A percentile compares a stretch with the other conserved stretches of the same genome.
Conservation (phyloP, 2,888 invertebrate genomes). For the Halocaridina rubra region DNA sequence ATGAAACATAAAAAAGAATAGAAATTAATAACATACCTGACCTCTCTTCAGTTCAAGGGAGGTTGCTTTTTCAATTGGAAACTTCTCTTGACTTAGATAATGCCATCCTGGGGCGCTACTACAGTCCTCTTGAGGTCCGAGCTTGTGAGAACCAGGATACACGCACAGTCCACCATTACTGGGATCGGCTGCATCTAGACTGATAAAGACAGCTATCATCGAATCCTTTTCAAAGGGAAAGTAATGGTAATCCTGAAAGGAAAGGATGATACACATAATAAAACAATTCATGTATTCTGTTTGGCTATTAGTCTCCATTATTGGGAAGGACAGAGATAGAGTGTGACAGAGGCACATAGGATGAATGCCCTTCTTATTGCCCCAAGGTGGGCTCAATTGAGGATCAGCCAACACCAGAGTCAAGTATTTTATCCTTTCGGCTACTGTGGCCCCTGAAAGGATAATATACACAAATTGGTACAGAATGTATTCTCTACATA, state of each 20-base stretch:
- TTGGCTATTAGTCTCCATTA: too few relatives aligned
- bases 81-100: conserved; percentile 68
- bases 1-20: neutral
- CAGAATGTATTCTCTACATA: too few relatives aligned
- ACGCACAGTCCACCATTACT: conserved; percentile 74
- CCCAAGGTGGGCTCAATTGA: too few relatives aligned
- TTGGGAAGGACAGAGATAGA: too few relatives aligned
- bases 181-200: conserved; percentile 73
- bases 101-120: conserved; percentile 69
- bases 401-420: too few relatives aligned
- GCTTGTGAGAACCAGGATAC: conserved; percentile 74
- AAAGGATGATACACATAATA: neutral
- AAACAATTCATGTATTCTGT: too few relatives aligned
- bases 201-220: conserved; percentile 74
- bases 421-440: too few relatives aligned
- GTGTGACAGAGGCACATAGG: too few relatives aligned
- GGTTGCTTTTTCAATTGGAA: conserved; percentile 71
- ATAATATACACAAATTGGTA: too few relatives aligned
- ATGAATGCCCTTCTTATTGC: too few relatives aligned
- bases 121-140: conserved; percentile 73
- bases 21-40: conserved; percentile 67
- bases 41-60: conserved; percentile 73
- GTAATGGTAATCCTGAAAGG: conserved; percentile 73
- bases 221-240: conserved; percentile 74
- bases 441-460: too few relatives aligned